Base-by-base conservation (phyloP, 1,140 invertebrate genomes). In the Bombus waltoni region DNA sequence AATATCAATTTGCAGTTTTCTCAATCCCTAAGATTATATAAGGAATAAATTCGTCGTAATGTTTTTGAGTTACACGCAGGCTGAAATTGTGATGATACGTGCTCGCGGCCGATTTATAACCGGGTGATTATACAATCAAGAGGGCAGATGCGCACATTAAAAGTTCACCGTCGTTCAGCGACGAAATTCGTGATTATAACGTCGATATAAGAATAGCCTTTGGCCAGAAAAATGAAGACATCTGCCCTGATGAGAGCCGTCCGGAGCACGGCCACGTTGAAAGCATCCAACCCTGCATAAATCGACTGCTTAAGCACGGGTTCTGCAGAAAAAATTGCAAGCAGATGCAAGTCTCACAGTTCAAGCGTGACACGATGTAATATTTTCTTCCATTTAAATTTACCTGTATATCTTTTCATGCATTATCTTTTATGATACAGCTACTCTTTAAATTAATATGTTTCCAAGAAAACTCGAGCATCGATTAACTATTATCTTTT, bases 211-310 rank as follows among this genome's bases (percentile, higher is more conserved):
- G 59, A 40, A 35, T 25, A 71, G 82, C 62, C 81, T 77, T 47
- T 62, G 59, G 59, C 35, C 44, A 74, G 78, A 81, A 75, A 76
- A 71, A 89, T 89, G 68, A 88, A 89, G 88, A 89, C 87, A 86
- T 89, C 40, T 74, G 73, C 40, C n/a, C 32, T 71, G 84, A 66
- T 66, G 78, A 88, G 38, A 53, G 70, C 84, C 47, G 42, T 25
- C 82, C 47, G 28, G 47, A 32, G 77, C 53, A 42, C 59, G 32
- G 44, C n/a, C 83, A 28, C 76, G 72, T 78, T 62, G 57, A 35
- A 88, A 68, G 28, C 65, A 25, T 59, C 35, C 38, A 77, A 71
- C 32, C 38, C 32, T 53, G 73, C 40, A 68, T 81, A 87, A 88
- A 71, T 82, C 62, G n/a, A 47, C 70, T 47, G n/a, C 10, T 74